phyloP scores from a whole-genome alignment of 2,797 vertebrate species.

The Rhodeus uyekii region DNA sequence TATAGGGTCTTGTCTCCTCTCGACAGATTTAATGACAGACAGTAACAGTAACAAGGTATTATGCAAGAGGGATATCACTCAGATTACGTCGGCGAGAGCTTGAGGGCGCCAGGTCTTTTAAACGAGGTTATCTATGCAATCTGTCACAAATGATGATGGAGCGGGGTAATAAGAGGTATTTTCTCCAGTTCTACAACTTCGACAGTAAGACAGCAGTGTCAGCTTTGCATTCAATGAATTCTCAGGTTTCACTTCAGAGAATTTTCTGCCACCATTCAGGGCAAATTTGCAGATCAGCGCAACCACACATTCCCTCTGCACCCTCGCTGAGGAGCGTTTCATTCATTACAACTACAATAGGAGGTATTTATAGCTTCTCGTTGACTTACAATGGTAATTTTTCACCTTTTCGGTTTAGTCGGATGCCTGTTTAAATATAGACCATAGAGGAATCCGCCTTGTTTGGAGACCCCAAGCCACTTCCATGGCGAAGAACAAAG shows the following conservation, averaged over 20 bases:
- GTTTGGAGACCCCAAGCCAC: constrained; percentile 21
- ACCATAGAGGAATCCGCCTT: constrained; percentile 18
- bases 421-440: constrained; percentile 36
- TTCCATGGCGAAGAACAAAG: constrained; percentile 25
- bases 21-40: constrained; percentile 67
- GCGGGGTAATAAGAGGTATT: constrained; percentile 67
- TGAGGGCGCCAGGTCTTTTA: constrained; percentile 69
- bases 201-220: constrained; percentile 13
- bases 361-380: constrained; percentile 44
- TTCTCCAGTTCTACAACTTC: constrained; percentile 51
- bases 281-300: background rate
- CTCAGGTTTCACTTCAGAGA: constrained; percentile 24
- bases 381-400: constrained; percentile 35
- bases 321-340: background rate
- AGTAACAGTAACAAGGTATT: constrained; percentile 77
- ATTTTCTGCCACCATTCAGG: constrained; percentile 16
- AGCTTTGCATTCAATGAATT: constrained; percentile 39
- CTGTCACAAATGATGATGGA: constrained; percentile 73
- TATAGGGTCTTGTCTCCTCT: constrained; percentile 51
- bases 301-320: background rate
- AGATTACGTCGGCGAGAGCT: constrained; percentile 72
- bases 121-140: constrained; percentile 68
- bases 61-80: constrained; percentile 77
- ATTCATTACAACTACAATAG: constrained; percentile 27
- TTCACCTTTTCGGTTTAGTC: background rate